A percentile compares a stretch with the other conserved stretches of the same genome.
Evolutionary conservation across 2,888 invertebrate genomes (phyloP).

Genomic region (Stenotaenia linearis): DNA sequence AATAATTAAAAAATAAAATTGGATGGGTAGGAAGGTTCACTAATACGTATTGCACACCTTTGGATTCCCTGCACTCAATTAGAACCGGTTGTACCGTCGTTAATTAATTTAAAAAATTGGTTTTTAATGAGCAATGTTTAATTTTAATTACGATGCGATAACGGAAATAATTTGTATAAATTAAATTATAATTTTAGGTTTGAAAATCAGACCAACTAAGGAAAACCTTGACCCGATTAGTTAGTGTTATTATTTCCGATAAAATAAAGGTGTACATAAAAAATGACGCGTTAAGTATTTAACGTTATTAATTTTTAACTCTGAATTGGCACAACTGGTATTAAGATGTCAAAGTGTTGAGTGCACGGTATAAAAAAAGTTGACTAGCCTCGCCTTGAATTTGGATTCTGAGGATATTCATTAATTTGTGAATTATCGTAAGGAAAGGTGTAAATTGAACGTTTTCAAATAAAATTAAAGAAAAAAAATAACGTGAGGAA

Average conservation of each 20-base stretch:
- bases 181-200: neutral
- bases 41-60: conserved; percentile 15
- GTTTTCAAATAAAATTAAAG: neutral
- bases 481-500: neutral
- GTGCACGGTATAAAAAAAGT: neutral
- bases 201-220: neutral
- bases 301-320: neutral
- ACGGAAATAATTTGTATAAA: neutral
- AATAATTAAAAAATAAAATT: neutral
- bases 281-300: neutral
- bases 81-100: neutral
- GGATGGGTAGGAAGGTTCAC: neutral
- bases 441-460: neutral
- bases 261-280: neutral
- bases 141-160: neutral
- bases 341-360: neutral
- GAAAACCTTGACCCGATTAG: neutral
- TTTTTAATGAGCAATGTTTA: neutral
- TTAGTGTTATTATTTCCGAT: neutral
- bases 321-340: neutral
- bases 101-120: neutral
- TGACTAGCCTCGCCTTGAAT: conserved; percentile 9
- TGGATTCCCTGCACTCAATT: conserved; percentile 1
- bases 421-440: neutral
- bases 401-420: neutral